Evolutionary conservation across 2,113 vertebrate genomes (phyloP), one percentile per base, ranked within the genome.

Genomic region (Sinocyclocheilus maitianheensis): DNA sequence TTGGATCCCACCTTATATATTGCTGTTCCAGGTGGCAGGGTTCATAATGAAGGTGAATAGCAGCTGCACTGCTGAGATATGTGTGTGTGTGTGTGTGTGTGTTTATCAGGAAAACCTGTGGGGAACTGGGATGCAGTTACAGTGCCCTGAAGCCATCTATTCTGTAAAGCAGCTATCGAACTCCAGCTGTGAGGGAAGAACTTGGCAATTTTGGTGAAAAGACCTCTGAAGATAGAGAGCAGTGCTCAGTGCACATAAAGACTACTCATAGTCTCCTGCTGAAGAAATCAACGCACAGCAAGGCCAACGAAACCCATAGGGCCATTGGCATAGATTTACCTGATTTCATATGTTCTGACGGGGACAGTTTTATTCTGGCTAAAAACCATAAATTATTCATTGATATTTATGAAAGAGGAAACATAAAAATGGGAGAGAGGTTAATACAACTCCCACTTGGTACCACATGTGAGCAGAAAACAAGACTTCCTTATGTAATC

Each of bases 121-220:
- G 65, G 84, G n/a, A 72, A 86, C 67, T 4, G 16, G 43, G 53
- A 30, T 69, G 77, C 77, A 79, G 71, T 71, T 86, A 62, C 24
- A 62, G 69, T 30, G 40, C 53, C 67, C 85, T 11, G 30, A 46
- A 79, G 37, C 51, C 77, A 85, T 85, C 34, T 58, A 55, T 81
- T 55, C 76, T 85, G 63, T 58, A 79, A 86, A 81, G 67, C 67
- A 60, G 30, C 78, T 75, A 81, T 71, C 24, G 58, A 86, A 40
- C 85, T 81, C 77, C 40, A 62, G 77, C 71, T 86, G 67, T 12
- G 55, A 55, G 24, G 48, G 67, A 9, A 81, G 30, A 86, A 80
- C 69, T 46, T 65, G 69, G 51, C 34, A 72, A 80, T 72, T 86
- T 85, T 46, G 34, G 84, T 60, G 65, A 60, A 69, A 60, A 80